Evolutionary conservation across 2,888 invertebrate genomes (phyloP), one percentile per base, ranked within the genome.

Genomic region (Tenthredo amoena): DNA sequence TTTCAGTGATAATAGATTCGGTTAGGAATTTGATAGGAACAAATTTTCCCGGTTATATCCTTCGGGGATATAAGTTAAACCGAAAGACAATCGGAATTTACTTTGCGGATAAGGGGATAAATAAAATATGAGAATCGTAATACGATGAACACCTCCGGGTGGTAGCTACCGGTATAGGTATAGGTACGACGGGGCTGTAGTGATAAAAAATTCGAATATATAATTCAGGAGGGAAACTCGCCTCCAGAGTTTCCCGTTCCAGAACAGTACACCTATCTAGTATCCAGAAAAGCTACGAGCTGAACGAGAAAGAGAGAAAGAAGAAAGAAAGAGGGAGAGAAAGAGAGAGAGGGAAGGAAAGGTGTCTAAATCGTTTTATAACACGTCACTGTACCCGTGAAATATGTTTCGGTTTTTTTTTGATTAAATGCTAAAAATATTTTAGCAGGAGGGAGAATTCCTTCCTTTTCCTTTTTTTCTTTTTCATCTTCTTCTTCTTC

Each of bases 111-210:
- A 81, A 40, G 77, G 26, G 77, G 77, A 77, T 77, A 77, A 77
- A 77, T 77, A 81, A 81, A 58, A 62, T 81, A 81, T 81, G 58
- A 81, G 62, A 81, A 81, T 81, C 58, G 79, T 81, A 81, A 81
- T 62, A 81, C 79, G 62, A 81, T 81, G 79, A 81, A 81, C 58
- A 81, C 79, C 58, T 62, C 26, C 62, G n/a, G n/a, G 31, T 58
- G 4, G 9, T 77, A 31, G 26, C n/a, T 76, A 10, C 10, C 12
- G 12, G 50, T 47, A 50, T 31, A 47, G 47, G 50, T 72, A 40
- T 37, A 40, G n/a, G n/a, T n/a, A n/a, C 9, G 2, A 15, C 18
- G 37, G 37, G n/a, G 37, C 37, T 18, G 9, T 55, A 77, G 77
- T 77, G 77, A 77, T 77, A 77, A 77, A 77, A 50, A 77, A 77